A percentile compares a stretch with the other conserved stretches of the same genome.
Conservation (phyloP, 2,888 invertebrate species). For the Campopleginae sp. region DNA sequence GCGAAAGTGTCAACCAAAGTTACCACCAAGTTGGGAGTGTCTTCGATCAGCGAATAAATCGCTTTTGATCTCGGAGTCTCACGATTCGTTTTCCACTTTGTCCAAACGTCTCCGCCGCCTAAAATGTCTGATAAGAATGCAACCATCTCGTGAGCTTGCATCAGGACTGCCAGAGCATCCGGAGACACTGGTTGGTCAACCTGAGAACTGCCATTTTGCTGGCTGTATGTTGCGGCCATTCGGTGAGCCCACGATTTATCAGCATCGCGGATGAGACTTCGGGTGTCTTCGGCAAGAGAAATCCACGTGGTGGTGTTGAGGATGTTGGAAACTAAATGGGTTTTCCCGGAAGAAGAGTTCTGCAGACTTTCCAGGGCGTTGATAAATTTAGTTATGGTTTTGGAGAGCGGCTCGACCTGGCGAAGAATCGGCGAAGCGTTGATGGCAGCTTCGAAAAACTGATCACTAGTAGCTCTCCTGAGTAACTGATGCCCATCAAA, state of each 20-base stretch:
- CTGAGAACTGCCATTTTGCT: background rate
- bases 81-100: constrained; percentile 74
- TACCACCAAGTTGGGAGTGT: constrained; percentile 77
- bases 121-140: constrained; percentile 70
- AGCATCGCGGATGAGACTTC: constrained; percentile 67
- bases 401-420: constrained; percentile 69
- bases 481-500: constrained; percentile 78
- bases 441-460: constrained; percentile 71
- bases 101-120: constrained; percentile 79
- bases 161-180: constrained; percentile 41
- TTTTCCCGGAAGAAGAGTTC: background rate
- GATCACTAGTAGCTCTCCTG: constrained; percentile 75
- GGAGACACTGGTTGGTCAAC: background rate
- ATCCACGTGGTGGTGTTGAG: constrained; percentile 76
- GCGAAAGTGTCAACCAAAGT: constrained; percentile 78
- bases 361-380: constrained; percentile 69
- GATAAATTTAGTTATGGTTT: constrained; percentile 71
- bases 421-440: constrained; percentile 51
- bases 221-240: background rate
- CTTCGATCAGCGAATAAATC: constrained; percentile 76
- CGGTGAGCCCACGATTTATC: constrained; percentile 74
- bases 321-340: constrained; percentile 73
- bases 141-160: constrained; percentile 45
- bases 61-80: constrained; percentile 75
- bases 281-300: constrained; percentile 75